Conservation (phyloP, 2,888 invertebrate species). For the Phragmatobia fuliginosa region DNA sequence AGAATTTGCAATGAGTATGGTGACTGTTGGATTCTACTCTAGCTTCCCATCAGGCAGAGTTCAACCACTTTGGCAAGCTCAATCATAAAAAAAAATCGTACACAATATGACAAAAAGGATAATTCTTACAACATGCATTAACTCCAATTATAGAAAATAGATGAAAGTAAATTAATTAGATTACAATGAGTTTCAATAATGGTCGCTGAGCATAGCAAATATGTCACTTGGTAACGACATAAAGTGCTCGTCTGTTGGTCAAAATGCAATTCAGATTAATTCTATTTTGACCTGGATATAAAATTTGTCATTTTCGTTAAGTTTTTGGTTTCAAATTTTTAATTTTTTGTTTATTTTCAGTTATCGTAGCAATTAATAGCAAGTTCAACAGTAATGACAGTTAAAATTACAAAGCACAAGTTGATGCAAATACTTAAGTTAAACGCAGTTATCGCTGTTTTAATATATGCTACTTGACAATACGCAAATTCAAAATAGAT, state of each 20-base stretch:
- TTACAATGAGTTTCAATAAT: background rate
- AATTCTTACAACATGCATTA: background rate
- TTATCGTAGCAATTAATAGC: too few species aligned
- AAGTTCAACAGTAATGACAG: too few species aligned
- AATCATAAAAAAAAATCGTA: too few species aligned
- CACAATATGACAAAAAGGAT: background rate
- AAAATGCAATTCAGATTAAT: background rate
- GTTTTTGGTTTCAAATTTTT: too few species aligned
- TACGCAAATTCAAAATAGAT: background rate
- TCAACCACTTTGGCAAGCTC: too few species aligned
- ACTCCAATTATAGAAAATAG: background rate
- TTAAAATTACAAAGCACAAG: background rate
- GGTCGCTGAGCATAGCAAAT: background rate
- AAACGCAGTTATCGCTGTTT: background rate
- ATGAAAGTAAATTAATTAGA: background rate
- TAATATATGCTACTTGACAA: background rate
- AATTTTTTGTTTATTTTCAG: too few species aligned
- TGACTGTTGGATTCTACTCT: too few species aligned
- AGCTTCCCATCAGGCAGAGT: too few species aligned
- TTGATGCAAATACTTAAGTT: background rate
- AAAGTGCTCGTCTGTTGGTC: background rate
- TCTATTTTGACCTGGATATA: background rate
- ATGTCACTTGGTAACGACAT: background rate
- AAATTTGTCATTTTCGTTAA: background rate
- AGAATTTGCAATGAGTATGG: too few species aligned